phyloP scores from a whole-genome alignment of 2,888 invertebrate genomes.

The Arge pagana region DNA sequence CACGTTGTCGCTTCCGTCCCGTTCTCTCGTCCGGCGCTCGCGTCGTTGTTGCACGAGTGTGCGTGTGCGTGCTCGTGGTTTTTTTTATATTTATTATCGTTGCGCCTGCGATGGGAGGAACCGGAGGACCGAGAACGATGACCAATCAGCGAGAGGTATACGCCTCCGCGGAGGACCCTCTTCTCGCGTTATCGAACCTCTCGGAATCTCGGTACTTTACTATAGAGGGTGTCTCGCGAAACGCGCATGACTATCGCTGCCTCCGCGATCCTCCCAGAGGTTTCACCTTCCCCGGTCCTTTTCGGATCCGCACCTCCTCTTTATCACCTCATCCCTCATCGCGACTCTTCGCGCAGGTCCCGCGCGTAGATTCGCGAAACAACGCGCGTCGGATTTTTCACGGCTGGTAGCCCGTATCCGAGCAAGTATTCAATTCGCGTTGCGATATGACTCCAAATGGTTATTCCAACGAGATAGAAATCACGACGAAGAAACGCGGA shows the following conservation, averaged over 20 bases:
- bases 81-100: conserved; percentile 24
- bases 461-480: too few species aligned
- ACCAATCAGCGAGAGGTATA: conserved; percentile 44
- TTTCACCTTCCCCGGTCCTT: conserved; percentile 9
- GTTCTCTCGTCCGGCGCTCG: conserved; percentile 22
- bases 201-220: neutral
- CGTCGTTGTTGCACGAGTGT: conserved; percentile 18
- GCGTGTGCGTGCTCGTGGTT: conserved; percentile 18
- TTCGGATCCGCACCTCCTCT: neutral
- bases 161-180: conserved; percentile 41
- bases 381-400: too few species aligned
- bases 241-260: conserved; percentile 15
- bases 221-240: conserved; percentile 16
- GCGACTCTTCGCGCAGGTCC: too few species aligned
- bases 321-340: conserved; percentile 9
- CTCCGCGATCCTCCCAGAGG: conserved; percentile 1
- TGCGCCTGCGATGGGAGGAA: conserved; percentile 51
- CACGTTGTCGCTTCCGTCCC: conserved; percentile 32
- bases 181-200: conserved; percentile 21
- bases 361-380: too few species aligned
- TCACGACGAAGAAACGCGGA: too few species aligned
- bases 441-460: too few species aligned
- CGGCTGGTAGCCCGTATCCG: too few species aligned
- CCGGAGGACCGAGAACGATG: conserved; percentile 37
- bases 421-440: too few species aligned